Conservation (phyloP, 2,888 invertebrate genomes). For the Dascillus cervinus region DNA sequence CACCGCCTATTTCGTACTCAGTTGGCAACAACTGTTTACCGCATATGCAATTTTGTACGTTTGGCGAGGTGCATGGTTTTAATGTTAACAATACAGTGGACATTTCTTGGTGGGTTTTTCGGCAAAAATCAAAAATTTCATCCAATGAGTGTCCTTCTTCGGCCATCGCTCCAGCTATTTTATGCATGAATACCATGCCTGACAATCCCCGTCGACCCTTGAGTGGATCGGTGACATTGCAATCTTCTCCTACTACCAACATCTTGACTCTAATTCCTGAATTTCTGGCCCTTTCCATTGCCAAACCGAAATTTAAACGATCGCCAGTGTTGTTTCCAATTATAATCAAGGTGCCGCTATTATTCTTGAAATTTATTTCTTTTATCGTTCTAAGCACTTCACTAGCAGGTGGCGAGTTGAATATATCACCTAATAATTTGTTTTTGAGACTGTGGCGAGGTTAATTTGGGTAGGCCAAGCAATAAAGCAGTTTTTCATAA, state of each 20-base stretch:
- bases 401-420: slow-evolving; percentile 28
- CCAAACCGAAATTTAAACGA: slow-evolving; percentile 73
- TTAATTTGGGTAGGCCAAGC: too few species aligned
- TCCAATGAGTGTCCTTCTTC: slow-evolving; percentile 50
- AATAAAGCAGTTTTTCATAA: too few species aligned
- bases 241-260: slow-evolving; percentile 63
- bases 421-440: slow-evolving; percentile 29
- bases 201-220: slow-evolving; percentile 42
- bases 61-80: slow-evolving; percentile 60
- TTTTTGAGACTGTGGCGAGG: too few species aligned
- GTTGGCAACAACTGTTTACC: slow-evolving; percentile 8
- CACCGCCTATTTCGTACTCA: slow-evolving; percentile 58
- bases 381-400: slow-evolving; percentile 32
- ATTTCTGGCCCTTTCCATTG: slow-evolving; percentile 63
- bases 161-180: slow-evolving; percentile 73
- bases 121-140: slow-evolving; percentile 48
- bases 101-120: slow-evolving; percentile 46
- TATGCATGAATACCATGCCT: slow-evolving; percentile 47
- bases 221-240: slow-evolving; percentile 34
- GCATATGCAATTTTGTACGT: slow-evolving; percentile 31
- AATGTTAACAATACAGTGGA: slow-evolving; percentile 66
- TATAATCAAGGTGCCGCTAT: slow-evolving; percentile 59
- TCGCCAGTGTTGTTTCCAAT: slow-evolving; percentile 74
- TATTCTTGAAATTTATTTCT: slow-evolving; percentile 30
- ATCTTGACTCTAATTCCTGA: slow-evolving; percentile 50